Evolutionary conservation across 2,113 vertebrate species (phyloP), one percentile per base, ranked within the genome.

Genomic region (Pteropus alecto): DNA sequence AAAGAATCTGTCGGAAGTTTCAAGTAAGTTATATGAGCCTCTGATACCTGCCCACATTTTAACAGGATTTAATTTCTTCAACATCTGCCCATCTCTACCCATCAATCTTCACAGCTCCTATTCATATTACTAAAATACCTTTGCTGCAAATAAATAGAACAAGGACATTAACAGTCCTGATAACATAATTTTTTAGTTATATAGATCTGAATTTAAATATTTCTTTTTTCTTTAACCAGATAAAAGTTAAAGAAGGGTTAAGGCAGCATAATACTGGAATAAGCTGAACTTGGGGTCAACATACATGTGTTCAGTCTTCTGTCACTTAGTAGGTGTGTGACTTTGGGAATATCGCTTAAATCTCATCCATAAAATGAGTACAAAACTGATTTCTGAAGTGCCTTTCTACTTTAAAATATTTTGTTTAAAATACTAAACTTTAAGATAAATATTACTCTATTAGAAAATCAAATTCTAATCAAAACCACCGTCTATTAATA

Each of bases 331-430:
- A 78, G 35, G 46, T 61, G 0, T 84, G 24, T 70, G 70, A 79
- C 68, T 63, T 77, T 38, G 77, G 43, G 22, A 11, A 19, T 84
- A 30, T 67, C 26, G 63, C 22, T 26, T 79, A 60, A 43, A 70
- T 81, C 46, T 74, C 35, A 81, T n/a, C 28, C 79, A 0, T 70
- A 74, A 93, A 82, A 85, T 58, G 79, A 67, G 8, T 43, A 30
- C 77, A 89, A 89, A 76, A 85, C 46, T 56, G 67, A 76, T 70
- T 78, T 51, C 67, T 82, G 46, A 95, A 96, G 93, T 97, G 90
- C 97, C 96, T 95, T 93, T 94, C 73, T 81, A n/a, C 38, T 79
- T 81, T 60, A 93, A 94, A 93, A 88, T 92, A 68, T 26, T 86
- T 58, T 79, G n/a, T 93, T 95, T 87, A 83, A 84, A 93, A 79